These are phyloP conservation scores for Drosophila melanogaster DNA, from an alignment of 1,140 invertebrate species.

Conservation along the genomic window DNA sequence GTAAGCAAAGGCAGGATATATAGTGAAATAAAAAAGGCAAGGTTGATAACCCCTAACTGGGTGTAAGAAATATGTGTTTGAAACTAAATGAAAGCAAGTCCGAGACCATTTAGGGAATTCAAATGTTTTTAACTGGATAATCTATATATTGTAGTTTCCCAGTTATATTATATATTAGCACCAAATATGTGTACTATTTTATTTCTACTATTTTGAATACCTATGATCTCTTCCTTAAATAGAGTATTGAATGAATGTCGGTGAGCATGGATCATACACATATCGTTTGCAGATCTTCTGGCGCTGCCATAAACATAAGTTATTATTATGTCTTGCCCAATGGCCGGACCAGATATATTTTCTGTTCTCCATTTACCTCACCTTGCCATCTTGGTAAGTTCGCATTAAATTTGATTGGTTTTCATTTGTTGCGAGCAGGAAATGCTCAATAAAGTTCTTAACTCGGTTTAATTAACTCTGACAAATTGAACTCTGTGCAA, in stretches of 20 bases:
- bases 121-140: too few relatives aligned
- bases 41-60: too few relatives aligned
- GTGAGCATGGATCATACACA: conserved; percentile 26
- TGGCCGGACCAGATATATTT: conserved; percentile 44
- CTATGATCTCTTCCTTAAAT: not conserved
- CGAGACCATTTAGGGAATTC: too few relatives aligned
- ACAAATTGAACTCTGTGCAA: conserved; percentile 54
- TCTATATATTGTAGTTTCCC: too few relatives aligned
- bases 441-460: conserved; percentile 61
- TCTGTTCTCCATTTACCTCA: conserved; percentile 24
- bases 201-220: too few relatives aligned
- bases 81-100: too few relatives aligned
- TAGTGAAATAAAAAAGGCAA: not conserved
- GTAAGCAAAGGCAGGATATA: not conserved
- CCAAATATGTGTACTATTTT: too few relatives aligned
- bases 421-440: conserved; percentile 54
- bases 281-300: conserved; percentile 76
- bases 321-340: conserved; percentile 67
- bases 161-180: too few relatives aligned
- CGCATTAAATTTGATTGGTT: conserved; percentile 67
- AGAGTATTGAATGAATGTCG: conserved; percentile 23
- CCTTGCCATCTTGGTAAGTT: conserved; percentile 6
- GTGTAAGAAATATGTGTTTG: too few relatives aligned
- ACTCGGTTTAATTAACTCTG: conserved; percentile 59
- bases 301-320: conserved; percentile 72